Base-by-base conservation (phyloP, 2,797 vertebrate genomes). In the Podarcis lilfordi region DNA sequence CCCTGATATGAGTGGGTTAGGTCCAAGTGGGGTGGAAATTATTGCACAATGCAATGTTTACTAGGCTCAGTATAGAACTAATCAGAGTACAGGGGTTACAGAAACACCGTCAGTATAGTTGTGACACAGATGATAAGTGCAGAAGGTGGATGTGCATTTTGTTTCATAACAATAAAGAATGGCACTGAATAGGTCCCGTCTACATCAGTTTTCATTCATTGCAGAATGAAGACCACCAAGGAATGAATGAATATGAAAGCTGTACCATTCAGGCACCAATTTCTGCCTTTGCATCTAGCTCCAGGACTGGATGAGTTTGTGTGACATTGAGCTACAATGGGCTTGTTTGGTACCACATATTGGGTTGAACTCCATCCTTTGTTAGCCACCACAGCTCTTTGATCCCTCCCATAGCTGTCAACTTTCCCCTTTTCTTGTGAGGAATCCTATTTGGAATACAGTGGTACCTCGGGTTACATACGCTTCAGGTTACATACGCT, bases 41-140 rank as follows among this genome's bases (percentile, higher is more conserved):
- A 89, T 89, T 40, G 85, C 66, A 82, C 91, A 85, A 89, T 94
- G 88, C 82, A 80, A 35, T 72, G 95, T 94, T 91, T 93, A 93
- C 79, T 93, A 90, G 86, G 89, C 88, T 80, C 69, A 77, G 85
- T 89, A 90, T 76, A 43, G 79, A 75, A 74, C 43, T 83, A 89
- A 72, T 1, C 21, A 61, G 55, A 75, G n/a, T 35, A 35, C n/a
- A 11, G 27, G 23, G 68, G 37, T 50, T 75, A 66, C 32, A 78
- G 64, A 80, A 66, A 59, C 43, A 35, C 4, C 15, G 50, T 29
- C 37, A 79, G 11, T 35, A 13, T 23, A 43, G 68, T 25, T 17
- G 45, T 27, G 27, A 0, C 40, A 72, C 69, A 64, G 29, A 32
- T n/a, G 55, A 64, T 8, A 81, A 87, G 3, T 27, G 29, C 64